Conservation (phyloP, 2,797 vertebrate species). For the Lerista edwardsae region DNA sequence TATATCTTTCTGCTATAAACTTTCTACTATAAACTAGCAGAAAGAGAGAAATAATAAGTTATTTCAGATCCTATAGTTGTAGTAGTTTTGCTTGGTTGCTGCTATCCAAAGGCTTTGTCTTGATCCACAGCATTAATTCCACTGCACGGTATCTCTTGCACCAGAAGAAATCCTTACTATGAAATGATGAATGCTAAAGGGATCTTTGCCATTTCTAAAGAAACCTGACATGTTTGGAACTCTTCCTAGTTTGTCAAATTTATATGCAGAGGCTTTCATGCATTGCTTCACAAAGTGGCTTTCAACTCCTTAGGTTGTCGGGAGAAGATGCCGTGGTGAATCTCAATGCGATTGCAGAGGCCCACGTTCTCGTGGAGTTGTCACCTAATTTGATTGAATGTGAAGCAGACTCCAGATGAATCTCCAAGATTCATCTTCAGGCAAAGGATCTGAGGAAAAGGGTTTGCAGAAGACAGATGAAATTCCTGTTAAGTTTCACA, state of each 20-base stretch:
- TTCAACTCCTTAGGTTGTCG: background rate
- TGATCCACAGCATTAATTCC: slow-evolving; percentile 59
- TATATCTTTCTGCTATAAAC: too few relatives aligned
- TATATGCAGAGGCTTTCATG: background rate
- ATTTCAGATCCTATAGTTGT: slow-evolving; percentile 41
- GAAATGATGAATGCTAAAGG: slow-evolving; percentile 29
- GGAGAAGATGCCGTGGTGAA: background rate
- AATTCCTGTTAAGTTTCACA: background rate
- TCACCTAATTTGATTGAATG: background rate
- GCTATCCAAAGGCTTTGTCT: slow-evolving; percentile 61
- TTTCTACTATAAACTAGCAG: too few relatives aligned
- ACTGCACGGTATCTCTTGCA: slow-evolving; percentile 39
- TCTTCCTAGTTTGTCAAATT: slow-evolving; percentile 7
- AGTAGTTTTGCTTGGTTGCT: slow-evolving; percentile 24
- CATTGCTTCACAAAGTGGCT: background rate
- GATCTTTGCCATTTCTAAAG: background rate
- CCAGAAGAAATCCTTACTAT: slow-evolving; percentile 33
- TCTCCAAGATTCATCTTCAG: background rate
- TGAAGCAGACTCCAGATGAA: background rate
- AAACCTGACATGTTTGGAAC: background rate
- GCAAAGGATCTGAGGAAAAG: background rate
- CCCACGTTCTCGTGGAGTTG: background rate
- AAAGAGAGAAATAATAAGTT: slow-evolving; percentile 31
- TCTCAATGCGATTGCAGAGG: background rate
- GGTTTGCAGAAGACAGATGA: too few relatives aligned